Evolutionary conservation across 1,140 invertebrate species (phyloP), one percentile per base, ranked within the genome.

Genomic region (Grapholita molesta): DNA sequence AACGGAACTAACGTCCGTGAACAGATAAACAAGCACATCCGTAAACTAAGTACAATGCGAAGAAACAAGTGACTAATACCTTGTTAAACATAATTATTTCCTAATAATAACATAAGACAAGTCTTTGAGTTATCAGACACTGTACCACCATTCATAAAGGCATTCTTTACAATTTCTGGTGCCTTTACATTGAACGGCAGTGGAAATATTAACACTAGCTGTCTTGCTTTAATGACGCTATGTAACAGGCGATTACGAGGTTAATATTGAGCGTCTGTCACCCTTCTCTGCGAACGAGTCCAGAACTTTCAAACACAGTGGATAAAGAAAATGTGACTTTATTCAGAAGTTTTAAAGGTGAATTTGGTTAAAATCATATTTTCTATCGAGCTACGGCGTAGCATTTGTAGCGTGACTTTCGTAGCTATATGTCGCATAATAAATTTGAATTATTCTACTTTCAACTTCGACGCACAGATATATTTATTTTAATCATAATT

Each of bases 1-100:
- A 70, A 75, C 70, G 80, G 81, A 85, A 76, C 71, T 64, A 71
- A 25, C 6, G 67, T 80, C 66, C 74, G 67, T 68, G 61, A 77
- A 72, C 72, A 78, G 70, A 76, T 82, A 84, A 80, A 78, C 70
- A 81, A 78, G 74, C 77, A 85, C 81, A 74, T 57, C 21, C 70
- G 72, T 76, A 80, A 84, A 73, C 78, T 89, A 89, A 89, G 81
- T 86, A 87, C 80, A 82, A 70, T 77, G 75, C 70, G 79, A 79
- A 78, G 74, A 82, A 82, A 77, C 77, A 80, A 73, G 77, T 87
- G 85, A 88, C 87, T 85, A 83, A 82, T 83, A 80, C 76, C 70
- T 77, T 73, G 76, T 76, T 77, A 76, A 8, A 61, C 55, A 61
- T 65, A 65, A 33, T 21, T 35, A 65, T 65, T 24, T 8, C 8